phyloP scores from a whole-genome alignment of 1,140 invertebrate genomes.

The Sitobion miscanthi region DNA sequence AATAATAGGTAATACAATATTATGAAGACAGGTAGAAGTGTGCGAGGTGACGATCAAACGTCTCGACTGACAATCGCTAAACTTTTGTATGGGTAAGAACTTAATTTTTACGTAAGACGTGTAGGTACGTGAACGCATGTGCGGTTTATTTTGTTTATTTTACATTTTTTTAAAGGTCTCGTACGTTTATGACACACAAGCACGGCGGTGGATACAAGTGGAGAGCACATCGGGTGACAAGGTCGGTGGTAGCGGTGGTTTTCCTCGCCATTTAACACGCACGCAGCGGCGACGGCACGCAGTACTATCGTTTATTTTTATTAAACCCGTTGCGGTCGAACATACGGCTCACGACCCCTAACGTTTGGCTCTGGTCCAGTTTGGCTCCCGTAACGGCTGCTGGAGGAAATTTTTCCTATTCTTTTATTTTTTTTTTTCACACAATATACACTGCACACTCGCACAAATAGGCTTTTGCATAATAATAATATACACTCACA shows the following conservation, averaged over 20 bases:
- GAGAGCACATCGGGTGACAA: not conserved
- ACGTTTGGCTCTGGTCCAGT: conserved; percentile 43
- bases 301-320: conserved; percentile 22
- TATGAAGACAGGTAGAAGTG: not conserved
- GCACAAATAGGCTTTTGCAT: not conserved
- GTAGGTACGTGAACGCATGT: not conserved
- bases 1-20: not conserved
- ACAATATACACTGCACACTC: not conserved
- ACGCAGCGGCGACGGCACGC: not conserved
- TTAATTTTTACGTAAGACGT: not conserved
- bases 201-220: not conserved
- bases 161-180: not conserved
- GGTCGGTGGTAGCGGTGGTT: not conserved
- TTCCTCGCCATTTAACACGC: conserved; percentile 25
- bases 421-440: conserved; percentile 5
- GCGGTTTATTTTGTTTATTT: not conserved
- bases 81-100: not conserved
- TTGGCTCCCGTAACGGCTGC: not conserved
- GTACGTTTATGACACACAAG: not conserved
- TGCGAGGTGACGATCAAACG: not conserved
- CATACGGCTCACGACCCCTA: conserved; percentile 9
- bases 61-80: not conserved
- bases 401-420: not conserved
- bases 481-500: not conserved
- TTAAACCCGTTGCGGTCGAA: conserved; percentile 31